phyloP scores from a whole-genome alignment of 2,113 vertebrate genomes.

The Ovibos moschatus region DNA sequence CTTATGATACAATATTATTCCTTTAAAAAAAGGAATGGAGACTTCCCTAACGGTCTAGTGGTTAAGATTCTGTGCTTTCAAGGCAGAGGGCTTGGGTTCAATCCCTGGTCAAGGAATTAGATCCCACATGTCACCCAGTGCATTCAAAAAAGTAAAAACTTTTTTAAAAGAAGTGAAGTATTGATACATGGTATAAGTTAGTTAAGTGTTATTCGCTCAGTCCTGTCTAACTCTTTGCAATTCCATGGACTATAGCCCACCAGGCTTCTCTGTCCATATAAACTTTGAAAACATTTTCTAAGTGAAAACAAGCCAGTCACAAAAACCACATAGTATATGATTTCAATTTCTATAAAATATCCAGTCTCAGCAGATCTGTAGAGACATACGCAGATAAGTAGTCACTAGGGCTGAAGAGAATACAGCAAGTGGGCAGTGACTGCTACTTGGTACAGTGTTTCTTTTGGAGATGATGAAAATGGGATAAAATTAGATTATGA shows the following conservation, averaged over 20 bases:
- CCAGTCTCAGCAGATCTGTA: neutral
- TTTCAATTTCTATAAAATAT: conserved; percentile 18
- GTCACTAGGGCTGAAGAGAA: neutral
- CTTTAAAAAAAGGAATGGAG: neutral
- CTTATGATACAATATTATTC: neutral
- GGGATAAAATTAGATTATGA: neutral
- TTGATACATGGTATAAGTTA: neutral
- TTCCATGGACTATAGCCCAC: neutral
- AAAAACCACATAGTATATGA: neutral
- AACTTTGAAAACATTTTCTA: conserved; percentile 1
- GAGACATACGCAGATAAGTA: neutral
- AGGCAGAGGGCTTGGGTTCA: neutral
- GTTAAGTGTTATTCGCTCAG: neutral
- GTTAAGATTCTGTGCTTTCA: neutral
- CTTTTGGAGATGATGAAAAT: neutral
- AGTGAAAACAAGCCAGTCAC: conserved; percentile 10
- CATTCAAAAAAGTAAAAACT: neutral
- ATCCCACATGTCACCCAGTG: neutral
- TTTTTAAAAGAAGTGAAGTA: neutral
- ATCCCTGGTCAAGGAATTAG: neutral
- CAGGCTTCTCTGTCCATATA: neutral
- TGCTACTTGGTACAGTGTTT: neutral
- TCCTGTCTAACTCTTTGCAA: neutral
- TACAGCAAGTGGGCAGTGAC: neutral
- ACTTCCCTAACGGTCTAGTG: neutral